Base-by-base conservation (phyloP, 2,113 vertebrate species). In the Elachura formosa region DNA sequence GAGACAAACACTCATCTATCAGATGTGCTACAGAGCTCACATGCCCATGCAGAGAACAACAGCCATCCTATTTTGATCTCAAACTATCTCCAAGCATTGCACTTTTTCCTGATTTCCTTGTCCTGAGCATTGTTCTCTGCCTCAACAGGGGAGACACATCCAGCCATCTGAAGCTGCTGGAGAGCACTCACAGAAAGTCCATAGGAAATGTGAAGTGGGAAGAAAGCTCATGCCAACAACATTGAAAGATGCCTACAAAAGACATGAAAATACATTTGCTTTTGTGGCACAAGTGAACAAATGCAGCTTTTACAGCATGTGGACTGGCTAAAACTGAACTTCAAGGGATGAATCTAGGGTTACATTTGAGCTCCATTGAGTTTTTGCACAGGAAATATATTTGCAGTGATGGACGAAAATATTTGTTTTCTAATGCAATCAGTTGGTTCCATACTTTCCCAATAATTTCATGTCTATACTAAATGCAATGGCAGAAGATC, bases 1-100 rank as follows among this genome's bases (percentile, higher is more conserved):
- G 90, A 97, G 76, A 91, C 82, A 87, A 73, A 34, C 34, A 77
- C 63, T 96, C 79, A 33, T 89, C 36, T 29, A 75, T 97, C 95
- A 93, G 91, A 88, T 84, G 87, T 92, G 81, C 81, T 87, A 61
- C 76, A 43, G 59, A 94, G 90, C 76, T 67, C 76, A 80, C 74
- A 13, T 87, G 74, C 41, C 81, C 49, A 41, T 14, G 10, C 46
- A 94, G 54, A 64, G 78, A 96, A 61, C 68, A 26, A 9, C 58
- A 94, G 62, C 59, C 86, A 67, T 67, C 90, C 73, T 63, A 24
- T 68, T 90, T 82, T 51, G 67, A 90, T 96, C 91, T 92, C 56
- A 12, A 67, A 54, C 69, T 43, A 9, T 86, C 71, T 46, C 58
- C 81, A 33, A 87, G 78, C 58, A 33, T 22, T 6, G 6, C 1